Evolutionary conservation across 1,140 invertebrate species (phyloP).

Genomic region (Ptiloglossa arizonensis): DNA sequence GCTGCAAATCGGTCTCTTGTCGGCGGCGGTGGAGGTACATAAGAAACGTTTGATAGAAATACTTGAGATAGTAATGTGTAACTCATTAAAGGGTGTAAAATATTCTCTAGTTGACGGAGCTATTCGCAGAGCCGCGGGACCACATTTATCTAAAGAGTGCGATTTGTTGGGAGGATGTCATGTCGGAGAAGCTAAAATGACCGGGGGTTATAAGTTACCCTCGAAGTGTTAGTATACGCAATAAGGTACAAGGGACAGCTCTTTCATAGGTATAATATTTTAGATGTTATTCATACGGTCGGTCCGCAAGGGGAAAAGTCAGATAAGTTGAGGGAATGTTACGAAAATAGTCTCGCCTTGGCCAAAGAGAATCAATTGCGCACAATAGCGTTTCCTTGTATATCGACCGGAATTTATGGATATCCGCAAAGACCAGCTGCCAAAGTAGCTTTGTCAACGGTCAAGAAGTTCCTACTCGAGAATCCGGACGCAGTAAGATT

Average conservation of each 20-base stretch:
- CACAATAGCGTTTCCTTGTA: slow-evolving; percentile 92
- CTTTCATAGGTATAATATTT: slow-evolving; percentile 63
- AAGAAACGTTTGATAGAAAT: background rate
- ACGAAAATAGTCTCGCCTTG: slow-evolving; percentile 85
- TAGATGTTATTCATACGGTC: slow-evolving; percentile 93
- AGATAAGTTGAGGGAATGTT: slow-evolving; percentile 86
- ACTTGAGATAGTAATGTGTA: background rate
- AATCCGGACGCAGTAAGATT: slow-evolving; percentile 82
- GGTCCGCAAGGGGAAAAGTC: slow-evolving; percentile 89
- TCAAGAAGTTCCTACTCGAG: slow-evolving; percentile 86
- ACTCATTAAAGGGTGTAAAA: slow-evolving; percentile 13
- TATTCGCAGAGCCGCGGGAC: slow-evolving; percentile 91
- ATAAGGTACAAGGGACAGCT: background rate
- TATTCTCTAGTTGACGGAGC: slow-evolving; percentile 88
- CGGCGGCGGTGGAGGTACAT: slow-evolving; percentile 90
- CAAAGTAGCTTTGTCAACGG: slow-evolving; percentile 86
- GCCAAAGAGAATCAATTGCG: slow-evolving; percentile 84
- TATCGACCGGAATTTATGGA: slow-evolving; percentile 93
- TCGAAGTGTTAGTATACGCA: slow-evolving; percentile 85
- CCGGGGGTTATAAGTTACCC: slow-evolving; percentile 89
- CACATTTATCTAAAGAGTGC: slow-evolving; percentile 87
- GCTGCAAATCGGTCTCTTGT: slow-evolving; percentile 91
- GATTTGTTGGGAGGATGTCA: slow-evolving; percentile 86
- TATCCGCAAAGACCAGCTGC: slow-evolving; percentile 90
- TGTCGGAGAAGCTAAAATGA: slow-evolving; percentile 91